phyloP scores from a whole-genome alignment of 2,888 invertebrate genomes.

The Nysson spinosus region DNA sequence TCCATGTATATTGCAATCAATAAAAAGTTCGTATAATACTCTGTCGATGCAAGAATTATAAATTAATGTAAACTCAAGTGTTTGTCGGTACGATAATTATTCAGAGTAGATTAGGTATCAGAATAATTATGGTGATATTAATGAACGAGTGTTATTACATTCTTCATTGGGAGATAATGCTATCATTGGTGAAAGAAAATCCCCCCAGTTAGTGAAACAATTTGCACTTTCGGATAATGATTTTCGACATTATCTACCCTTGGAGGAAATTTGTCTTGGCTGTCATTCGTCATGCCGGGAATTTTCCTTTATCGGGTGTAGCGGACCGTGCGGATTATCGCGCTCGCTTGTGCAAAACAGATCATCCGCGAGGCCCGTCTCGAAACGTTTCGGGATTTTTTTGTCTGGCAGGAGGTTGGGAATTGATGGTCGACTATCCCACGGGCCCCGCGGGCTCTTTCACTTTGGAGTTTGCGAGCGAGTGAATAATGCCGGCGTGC shows the following conservation, averaged over 20 bases:
- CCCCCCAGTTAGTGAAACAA: constrained; percentile 47
- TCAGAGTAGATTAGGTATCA: too few relatives aligned
- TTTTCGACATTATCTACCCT: constrained; percentile 55
- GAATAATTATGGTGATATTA: too few relatives aligned
- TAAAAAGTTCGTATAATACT: too few relatives aligned
- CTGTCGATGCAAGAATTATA: too few relatives aligned
- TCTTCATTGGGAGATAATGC: too few relatives aligned
- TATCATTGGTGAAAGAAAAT: not conserved
- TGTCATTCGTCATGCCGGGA: constrained; percentile 47
- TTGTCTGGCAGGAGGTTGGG: constrained; percentile 44
- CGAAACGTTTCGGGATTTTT: constrained; percentile 22
- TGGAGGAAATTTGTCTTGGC: constrained; percentile 48
- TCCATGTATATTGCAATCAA: too few relatives aligned
- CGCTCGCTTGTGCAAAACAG: constrained; percentile 21
- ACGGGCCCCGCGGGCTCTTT: constrained; percentile 50
- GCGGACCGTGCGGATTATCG: constrained; percentile 37
- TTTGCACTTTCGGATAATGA: constrained; percentile 47
- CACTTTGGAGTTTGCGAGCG: constrained; percentile 46
- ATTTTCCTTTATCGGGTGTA: constrained; percentile 37
- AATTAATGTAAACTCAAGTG: too few relatives aligned
- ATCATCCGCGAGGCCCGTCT: constrained; percentile 35
- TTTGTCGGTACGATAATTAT: too few relatives aligned
- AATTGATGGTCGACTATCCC: constrained; percentile 64
- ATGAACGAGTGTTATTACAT: too few relatives aligned
- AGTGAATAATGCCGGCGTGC: constrained; percentile 49